A percentile compares a stretch with the other conserved stretches of the same genome.
phyloP scores from a whole-genome alignment of 2,113 vertebrate genomes.

The Aleadryas rufinucha region DNA sequence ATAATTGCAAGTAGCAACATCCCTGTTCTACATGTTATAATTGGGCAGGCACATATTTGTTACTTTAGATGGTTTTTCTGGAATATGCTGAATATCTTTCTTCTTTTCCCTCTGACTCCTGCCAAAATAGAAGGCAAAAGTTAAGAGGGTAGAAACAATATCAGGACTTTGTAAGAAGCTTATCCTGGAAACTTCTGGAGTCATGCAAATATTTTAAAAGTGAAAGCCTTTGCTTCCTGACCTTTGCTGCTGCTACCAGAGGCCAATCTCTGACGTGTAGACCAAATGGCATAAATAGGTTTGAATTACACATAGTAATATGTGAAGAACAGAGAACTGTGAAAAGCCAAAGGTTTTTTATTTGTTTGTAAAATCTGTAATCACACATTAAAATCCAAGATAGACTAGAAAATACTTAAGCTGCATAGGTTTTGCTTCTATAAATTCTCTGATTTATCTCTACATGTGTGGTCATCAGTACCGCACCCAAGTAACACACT shows the following conservation, averaged over 20 bases:
- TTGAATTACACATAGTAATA: slow-evolving; percentile 35
- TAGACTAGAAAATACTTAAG: neutral
- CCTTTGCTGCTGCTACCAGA: slow-evolving; percentile 36
- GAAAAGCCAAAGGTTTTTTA: slow-evolving; percentile 43
- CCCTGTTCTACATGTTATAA: neutral
- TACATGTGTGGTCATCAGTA: neutral
- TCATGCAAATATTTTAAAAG: neutral
- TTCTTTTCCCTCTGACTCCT: neutral
- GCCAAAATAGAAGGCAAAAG: neutral
- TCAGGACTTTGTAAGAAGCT: neutral
- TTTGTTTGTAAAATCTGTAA: slow-evolving; percentile 13
- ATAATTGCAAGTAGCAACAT: neutral
- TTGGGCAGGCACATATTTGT: neutral
- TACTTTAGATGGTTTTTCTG: neutral
- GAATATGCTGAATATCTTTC: neutral
- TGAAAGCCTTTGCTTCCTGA: slow-evolving; percentile 37
- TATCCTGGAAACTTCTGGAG: neutral
- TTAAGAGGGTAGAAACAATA: neutral
- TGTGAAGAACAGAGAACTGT: slow-evolving; percentile 41
- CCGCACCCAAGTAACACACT: neutral
- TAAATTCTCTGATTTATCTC: neutral
- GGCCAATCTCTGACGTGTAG: neutral
- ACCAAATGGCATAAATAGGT: slow-evolving; percentile 1
- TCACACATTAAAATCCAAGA: neutral
- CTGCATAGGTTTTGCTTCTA: neutral